Evolutionary conservation across 2,888 invertebrate species (phyloP), one percentile per base, ranked within the genome.

Genomic region (Aromia moschata): DNA sequence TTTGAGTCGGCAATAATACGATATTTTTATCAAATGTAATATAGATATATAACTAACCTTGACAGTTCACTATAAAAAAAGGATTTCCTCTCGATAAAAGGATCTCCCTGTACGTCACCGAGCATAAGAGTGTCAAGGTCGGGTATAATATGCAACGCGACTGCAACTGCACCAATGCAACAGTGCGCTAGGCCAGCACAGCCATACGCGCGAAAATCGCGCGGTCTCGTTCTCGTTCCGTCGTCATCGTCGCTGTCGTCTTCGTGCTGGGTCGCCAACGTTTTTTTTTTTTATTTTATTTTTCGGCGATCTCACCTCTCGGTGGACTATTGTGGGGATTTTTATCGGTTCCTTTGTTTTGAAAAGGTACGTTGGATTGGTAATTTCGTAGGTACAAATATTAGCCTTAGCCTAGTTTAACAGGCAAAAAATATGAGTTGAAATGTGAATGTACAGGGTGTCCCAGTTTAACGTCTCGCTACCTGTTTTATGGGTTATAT

Each of bases 121-220:
- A 60, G 58, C 66, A 64, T 64, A 77, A 79, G 79, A 79, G 79
- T 79, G 79, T 79, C 79, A 79, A 79, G 79, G 79, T 78, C 78
- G 75, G 66, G 74, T 73, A 74, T 75, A 74, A 77, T 77, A 78
- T 79, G 77, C 78, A 77, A 70, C 74, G 74, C 63, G 72, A 74
- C 75, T 77, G 77, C 78, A 79, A 77, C 76, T 79, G 77, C 77
- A 78, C 75, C 77, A 78, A 76, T 76, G 76, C 78, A 77, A 77
- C 77, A 75, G 76, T 75, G 72, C 72, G 72, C 70, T 64, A 60
- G 57, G 60, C 60, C 62, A 61, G 64, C 69, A 63, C 45, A 66
- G 56, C 64, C 67, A n/a, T 67, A 64, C 69, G 69, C 69, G 69
- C 71, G 68, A 70, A 69, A 72, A 69, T 47, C 58, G 52, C 53